Conservation (phyloP, 2,113 vertebrate genomes). For the Psilopogon haemacephalus region DNA sequence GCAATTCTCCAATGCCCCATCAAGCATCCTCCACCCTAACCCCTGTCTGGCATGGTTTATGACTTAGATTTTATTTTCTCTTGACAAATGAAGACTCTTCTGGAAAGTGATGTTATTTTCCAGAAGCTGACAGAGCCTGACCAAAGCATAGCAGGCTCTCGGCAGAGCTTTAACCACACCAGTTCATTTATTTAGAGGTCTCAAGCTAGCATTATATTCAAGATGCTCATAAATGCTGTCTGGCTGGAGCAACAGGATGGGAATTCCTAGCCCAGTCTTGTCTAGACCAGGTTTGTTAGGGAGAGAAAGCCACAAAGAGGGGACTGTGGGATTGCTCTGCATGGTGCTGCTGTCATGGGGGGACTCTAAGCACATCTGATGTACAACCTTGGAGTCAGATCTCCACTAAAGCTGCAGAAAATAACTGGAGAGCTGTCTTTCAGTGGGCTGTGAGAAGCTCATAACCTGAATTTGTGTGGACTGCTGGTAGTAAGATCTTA, state of each 20-base stretch:
- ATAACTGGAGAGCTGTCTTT: constrained; percentile 45
- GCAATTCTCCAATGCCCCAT: background rate
- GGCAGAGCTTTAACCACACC: background rate
- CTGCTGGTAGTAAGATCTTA: constrained; percentile 38
- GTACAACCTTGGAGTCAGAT: background rate
- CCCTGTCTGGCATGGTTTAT: background rate
- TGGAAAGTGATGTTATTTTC: constrained; percentile 31
- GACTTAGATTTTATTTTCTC: constrained; percentile 54
- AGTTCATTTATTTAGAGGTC: constrained; percentile 48
- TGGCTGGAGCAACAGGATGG: constrained; percentile 19
- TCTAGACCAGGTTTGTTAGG: constrained; percentile 63
- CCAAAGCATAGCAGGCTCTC: background rate
- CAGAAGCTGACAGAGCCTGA: constrained; percentile 49
- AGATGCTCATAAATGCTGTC: constrained; percentile 62
- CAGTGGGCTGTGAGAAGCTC: constrained; percentile 32
- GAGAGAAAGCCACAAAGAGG: constrained; percentile 33
- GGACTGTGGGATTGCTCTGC: background rate
- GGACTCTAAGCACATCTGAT: background rate
- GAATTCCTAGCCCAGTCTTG: constrained; percentile 51
- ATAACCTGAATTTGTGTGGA: background rate
- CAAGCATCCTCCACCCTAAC: background rate
- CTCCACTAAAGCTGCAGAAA: background rate
- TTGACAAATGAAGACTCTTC: constrained; percentile 62
- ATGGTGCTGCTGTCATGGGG: background rate
- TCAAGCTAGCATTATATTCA: constrained; percentile 17